Evolutionary conservation across 2,888 invertebrate genomes (phyloP).

Genomic region (Himalopsyche japonica): DNA sequence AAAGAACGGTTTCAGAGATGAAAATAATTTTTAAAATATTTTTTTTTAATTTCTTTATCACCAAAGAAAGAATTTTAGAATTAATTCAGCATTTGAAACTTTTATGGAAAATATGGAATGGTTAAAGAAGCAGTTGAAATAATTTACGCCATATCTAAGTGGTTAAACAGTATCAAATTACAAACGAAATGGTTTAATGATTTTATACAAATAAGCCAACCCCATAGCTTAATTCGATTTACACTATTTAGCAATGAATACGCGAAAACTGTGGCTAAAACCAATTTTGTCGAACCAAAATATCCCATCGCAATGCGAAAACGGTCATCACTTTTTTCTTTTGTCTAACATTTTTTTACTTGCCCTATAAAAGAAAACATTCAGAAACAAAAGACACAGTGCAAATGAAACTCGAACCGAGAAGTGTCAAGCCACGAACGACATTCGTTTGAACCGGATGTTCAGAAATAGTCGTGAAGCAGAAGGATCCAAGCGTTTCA

Average conservation of each 20-base stretch:
- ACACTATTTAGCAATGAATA: background rate
- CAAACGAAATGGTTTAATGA: too few relatives aligned
- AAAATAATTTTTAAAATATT: too few relatives aligned
- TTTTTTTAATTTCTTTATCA: too few relatives aligned
- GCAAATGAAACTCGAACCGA: background rate
- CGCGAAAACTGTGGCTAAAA: background rate
- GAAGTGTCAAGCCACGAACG: background rate
- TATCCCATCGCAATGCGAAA: background rate
- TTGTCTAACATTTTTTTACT: background rate
- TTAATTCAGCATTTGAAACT: too few relatives aligned
- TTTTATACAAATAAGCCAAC: too few relatives aligned
- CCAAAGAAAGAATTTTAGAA: too few relatives aligned
- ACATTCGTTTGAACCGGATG: background rate
- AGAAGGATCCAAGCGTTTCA: background rate
- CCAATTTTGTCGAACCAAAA: background rate
- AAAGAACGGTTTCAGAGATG: too few relatives aligned
- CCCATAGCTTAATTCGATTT: background rate
- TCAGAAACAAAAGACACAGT: background rate
- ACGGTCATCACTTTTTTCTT: background rate
- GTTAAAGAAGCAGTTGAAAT: too few relatives aligned
- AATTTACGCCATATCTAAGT: too few relatives aligned
- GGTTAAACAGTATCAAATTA: too few relatives aligned
- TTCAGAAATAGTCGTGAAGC: background rate
- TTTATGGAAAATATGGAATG: too few relatives aligned
- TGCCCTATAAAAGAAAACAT: slow-evolving; percentile 1